Base-by-base conservation (phyloP, 2,797 vertebrate genomes). In the Leptatherina wallacei region DNA sequence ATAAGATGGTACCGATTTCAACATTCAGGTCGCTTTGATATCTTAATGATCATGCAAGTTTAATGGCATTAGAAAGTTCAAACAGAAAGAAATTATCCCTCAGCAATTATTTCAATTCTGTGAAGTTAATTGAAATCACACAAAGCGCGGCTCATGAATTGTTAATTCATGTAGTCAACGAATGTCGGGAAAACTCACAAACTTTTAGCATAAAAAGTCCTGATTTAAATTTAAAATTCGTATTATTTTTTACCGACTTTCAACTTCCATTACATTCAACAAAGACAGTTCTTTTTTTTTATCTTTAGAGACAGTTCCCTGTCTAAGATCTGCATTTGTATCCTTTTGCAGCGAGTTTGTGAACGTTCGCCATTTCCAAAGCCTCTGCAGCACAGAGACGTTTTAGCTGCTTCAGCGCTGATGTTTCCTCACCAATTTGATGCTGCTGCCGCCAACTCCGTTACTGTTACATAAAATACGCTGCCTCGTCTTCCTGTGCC, bases 391-490 rank as follows among this genome's bases (percentile, higher is more conserved):
- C 67, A 69, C 74, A 87, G 86, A 90, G 77, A 82, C 82, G 82
- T 79, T 77, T 76, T 55, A 79, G 75, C 72, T 14, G 63, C 88
- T 74, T 77, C 64, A 73, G 56, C n/a, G 33, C 57, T 10, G 74
- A 75, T 68, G 74, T 82, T 81, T 77, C 83, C 77, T 78, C 82
- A 77, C 64, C 88, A 65, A 73, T 85, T 89, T 83, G 87, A 77
- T 80, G 66, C 81, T 2, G n/a, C 81, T 72, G 66, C 88, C 66
- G 65, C 84, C 88, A 77, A 81, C 89, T 49, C 81, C 83, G 68
- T 84, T 64, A 75, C 67, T 64, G 83, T 92, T 94, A 91, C 84
- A 89, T 92, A 91, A 93, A 91, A 90, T 81, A 68, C 54, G 81
- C 87, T 78, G 77, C 91, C 86, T 91, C 70, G 70, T 91, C 84